These are phyloP conservation scores for Holacanthus passer DNA, from an alignment of 2,113 vertebrate species.

Conservation along the genomic window DNA sequence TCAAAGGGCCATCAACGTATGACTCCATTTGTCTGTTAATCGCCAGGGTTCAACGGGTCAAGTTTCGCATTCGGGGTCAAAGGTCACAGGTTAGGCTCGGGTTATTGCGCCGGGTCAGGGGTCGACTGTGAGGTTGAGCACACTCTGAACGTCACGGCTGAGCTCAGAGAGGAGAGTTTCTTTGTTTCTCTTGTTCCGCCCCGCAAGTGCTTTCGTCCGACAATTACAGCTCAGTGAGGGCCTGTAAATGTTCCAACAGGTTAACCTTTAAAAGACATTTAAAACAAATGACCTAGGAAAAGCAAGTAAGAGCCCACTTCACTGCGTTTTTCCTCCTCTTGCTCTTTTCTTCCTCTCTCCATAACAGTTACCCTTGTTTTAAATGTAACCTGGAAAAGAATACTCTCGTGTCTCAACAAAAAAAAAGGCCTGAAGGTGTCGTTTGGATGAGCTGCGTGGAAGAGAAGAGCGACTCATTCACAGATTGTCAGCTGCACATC, in stretches of 20 bases:
- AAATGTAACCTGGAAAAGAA: constrained; percentile 24
- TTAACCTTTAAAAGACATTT: constrained; percentile 83
- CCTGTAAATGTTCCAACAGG: constrained; percentile 78
- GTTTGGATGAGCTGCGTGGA: background rate
- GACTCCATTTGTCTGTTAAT: constrained; percentile 66
- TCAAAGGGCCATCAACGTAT: constrained; percentile 72
- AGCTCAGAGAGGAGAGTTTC: constrained; percentile 13
- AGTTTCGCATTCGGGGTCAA: constrained; percentile 67
- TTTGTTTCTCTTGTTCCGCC: constrained; percentile 44
- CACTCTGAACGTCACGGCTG: constrained; percentile 27
- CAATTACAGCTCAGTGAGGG: constrained; percentile 58
- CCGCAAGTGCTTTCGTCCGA: constrained; percentile 54
- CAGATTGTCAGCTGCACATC: constrained; percentile 50
- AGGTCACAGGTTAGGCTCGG: constrained; percentile 54
- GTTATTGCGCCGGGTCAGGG: constrained; percentile 42
- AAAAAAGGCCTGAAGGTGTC: constrained; percentile 18
- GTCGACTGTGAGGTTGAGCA: constrained; percentile 58
- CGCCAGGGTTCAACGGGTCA: constrained; percentile 54
- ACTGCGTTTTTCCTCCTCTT: constrained; percentile 43
- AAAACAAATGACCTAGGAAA: constrained; percentile 75
- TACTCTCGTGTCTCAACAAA: background rate
- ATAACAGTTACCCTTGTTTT: constrained; percentile 35
- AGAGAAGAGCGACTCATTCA: constrained; percentile 38
- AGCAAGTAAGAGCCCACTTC: constrained; percentile 35
- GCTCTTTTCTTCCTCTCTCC: constrained; percentile 32